These are phyloP conservation scores for Trypoxylus dichotomus DNA, from an alignment of 1,140 invertebrate species.

Conservation along the genomic window DNA sequence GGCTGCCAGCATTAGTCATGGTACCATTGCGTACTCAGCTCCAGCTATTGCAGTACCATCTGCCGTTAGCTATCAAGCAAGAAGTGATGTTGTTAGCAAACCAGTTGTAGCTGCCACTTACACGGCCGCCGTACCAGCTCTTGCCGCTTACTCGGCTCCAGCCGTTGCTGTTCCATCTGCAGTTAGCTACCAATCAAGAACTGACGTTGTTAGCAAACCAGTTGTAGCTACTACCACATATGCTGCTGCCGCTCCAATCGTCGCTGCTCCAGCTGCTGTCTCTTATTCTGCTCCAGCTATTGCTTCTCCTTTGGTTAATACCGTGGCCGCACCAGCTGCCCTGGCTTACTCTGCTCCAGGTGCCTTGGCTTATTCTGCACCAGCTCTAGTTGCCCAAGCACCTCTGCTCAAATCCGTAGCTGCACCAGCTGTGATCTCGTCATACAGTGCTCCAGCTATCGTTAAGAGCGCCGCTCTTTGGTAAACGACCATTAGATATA, in stretches of 20 bases:
- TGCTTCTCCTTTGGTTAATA: constrained; percentile 23
- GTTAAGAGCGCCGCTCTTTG: neutral
- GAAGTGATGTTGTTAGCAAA: constrained; percentile 29
- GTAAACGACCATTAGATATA: neutral
- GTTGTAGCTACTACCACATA: constrained; percentile 34
- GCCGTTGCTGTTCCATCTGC: constrained; percentile 25
- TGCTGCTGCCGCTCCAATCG: constrained; percentile 33
- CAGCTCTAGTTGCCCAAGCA: neutral
- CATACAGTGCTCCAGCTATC: neutral
- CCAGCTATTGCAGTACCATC: constrained; percentile 32
- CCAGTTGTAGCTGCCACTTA: constrained; percentile 38
- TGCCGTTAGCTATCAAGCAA: constrained; percentile 36
- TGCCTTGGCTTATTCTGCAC: constrained; percentile 35
- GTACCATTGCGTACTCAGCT: constrained; percentile 45
- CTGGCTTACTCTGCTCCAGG: neutral
- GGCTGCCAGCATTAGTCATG: constrained; percentile 50
- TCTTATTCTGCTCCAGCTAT: neutral
- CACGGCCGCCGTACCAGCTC: constrained; percentile 13
- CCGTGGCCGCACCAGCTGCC: constrained; percentile 27
- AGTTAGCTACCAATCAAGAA: constrained; percentile 33
- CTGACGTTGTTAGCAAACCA: constrained; percentile 33
- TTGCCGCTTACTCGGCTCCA: constrained; percentile 35
- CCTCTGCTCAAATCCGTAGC: neutral
- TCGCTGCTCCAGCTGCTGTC: constrained; percentile 32
- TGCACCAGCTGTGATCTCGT: neutral